Evolutionary conservation across 2,797 vertebrate genomes (phyloP).

Genomic region (Lateolabrax maculatus): DNA sequence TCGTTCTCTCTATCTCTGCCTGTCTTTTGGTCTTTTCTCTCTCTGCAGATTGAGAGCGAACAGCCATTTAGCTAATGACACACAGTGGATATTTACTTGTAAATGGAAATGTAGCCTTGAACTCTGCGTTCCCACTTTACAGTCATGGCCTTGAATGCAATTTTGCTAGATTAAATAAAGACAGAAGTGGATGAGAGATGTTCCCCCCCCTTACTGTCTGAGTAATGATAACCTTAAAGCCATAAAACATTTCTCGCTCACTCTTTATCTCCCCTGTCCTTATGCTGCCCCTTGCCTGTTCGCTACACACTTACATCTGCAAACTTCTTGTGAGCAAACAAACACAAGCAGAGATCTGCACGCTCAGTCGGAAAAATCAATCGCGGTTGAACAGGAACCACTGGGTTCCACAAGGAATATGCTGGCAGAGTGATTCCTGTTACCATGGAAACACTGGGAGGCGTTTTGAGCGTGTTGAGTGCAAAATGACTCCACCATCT

Average conservation of each 20-base stretch:
- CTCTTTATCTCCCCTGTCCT: constrained; percentile 44
- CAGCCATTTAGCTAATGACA: constrained; percentile 63
- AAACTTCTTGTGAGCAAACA: constrained; percentile 70
- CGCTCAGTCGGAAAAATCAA: constrained; percentile 62
- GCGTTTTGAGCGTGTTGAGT: constrained; percentile 50
- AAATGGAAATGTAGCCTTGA: constrained; percentile 55
- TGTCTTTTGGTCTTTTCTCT: constrained; percentile 16
- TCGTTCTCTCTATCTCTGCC: constrained; percentile 18
- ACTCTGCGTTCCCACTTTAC: constrained; percentile 33
- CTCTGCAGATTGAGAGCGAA: constrained; percentile 27
- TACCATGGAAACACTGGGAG: constrained; percentile 79
- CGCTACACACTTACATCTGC: constrained; percentile 26
- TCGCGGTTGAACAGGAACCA: constrained; percentile 52
- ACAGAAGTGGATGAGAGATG: constrained; percentile 33
- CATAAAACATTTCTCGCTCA: constrained; percentile 55
- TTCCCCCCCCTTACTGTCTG: constrained; percentile 25
- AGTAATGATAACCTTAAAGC: constrained; percentile 51
- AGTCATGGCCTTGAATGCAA: constrained; percentile 35
- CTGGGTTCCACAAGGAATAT: constrained; percentile 54
- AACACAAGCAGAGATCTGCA: constrained; percentile 35
- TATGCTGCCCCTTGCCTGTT: background rate
- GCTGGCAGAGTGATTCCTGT: constrained; percentile 74
- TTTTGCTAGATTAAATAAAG: constrained; percentile 65
- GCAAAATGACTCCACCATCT: constrained; percentile 48
- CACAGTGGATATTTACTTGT: constrained; percentile 58